Evolutionary conservation across 2,797 vertebrate species (phyloP).

Genomic region (Onychomys torridus): DNA sequence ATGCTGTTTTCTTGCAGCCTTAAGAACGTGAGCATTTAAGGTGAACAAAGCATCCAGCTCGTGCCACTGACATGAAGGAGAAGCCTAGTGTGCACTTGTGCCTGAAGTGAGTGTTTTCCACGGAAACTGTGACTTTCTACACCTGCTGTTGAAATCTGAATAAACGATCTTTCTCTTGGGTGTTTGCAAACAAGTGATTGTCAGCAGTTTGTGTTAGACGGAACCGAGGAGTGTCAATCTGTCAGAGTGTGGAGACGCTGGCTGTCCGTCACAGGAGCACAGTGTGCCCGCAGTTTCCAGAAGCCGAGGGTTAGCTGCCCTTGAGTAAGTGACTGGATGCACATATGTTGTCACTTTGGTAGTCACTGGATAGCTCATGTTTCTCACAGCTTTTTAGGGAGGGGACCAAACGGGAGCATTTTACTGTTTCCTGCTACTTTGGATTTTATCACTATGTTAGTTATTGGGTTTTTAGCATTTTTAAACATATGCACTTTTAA

Average conservation of each 20-base stretch:
- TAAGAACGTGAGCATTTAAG: not conserved
- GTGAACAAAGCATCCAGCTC: not conserved
- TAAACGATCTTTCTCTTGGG: constrained; percentile 50
- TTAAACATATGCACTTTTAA: constrained; percentile 14
- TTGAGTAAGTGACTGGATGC: not conserved
- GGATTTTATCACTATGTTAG: constrained; percentile 4
- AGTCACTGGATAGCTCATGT: not conserved
- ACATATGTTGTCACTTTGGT: not conserved
- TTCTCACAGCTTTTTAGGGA: not conserved
- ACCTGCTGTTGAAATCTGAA: constrained; percentile 5
- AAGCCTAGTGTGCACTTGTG: not conserved
- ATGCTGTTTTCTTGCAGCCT: constrained; percentile 58
- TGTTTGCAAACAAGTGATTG: constrained; percentile 1
- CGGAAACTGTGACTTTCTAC: not conserved
- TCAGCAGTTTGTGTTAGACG: not conserved
- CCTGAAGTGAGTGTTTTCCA: not conserved
- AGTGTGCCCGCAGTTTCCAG: not conserved
- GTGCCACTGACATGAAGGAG: not conserved
- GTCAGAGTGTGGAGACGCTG: not conserved
- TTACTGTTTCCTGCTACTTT: not conserved
- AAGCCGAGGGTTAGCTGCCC: not conserved
- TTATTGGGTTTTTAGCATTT: not conserved
- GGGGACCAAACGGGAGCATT: not conserved
- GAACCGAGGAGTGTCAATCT: not conserved
- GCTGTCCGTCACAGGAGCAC: not conserved